phyloP scores from a whole-genome alignment of 2,888 invertebrate species.

The Leptinotarsa haldemani region DNA sequence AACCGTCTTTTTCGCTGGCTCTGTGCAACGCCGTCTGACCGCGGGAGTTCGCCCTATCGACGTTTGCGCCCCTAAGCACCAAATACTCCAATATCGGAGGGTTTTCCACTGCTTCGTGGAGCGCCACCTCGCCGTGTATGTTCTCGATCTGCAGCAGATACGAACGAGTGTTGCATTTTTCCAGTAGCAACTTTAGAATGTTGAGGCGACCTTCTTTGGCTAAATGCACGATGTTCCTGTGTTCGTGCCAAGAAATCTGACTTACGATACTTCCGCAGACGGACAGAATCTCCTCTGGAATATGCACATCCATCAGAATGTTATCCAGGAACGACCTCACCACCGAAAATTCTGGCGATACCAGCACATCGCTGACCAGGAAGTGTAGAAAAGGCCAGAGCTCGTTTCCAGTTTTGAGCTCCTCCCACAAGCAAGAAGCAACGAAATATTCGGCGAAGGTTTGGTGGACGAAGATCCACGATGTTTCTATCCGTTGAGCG shows the following conservation, averaged over 20 bases:
- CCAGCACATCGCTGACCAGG: not conserved
- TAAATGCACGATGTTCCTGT: conserved; percentile 10
- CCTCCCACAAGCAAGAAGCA: not conserved
- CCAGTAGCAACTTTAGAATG: conserved; percentile 21
- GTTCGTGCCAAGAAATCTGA: conserved; percentile 8
- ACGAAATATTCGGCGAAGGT: conserved; percentile 11
- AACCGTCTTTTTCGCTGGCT: not conserved
- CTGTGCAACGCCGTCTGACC: conserved; percentile 2
- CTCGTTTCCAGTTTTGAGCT: not conserved
- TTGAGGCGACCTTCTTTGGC: conserved; percentile 26
- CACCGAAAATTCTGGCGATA: conserved; percentile 3
- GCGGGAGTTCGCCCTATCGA: not conserved
- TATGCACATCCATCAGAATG: not conserved
- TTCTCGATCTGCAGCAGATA: conserved; percentile 24
- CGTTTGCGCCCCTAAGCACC: conserved; percentile 3
- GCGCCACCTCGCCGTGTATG: not conserved
- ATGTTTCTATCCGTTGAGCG: not conserved
- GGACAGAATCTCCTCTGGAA: not conserved
- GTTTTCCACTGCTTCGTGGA: not conserved
- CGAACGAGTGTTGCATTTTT: not conserved
- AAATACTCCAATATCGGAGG: not conserved
- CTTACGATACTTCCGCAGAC: not conserved
- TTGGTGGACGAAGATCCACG: not conserved
- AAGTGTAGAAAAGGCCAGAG: not conserved
- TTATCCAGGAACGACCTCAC: conserved; percentile 13